phyloP scores from a whole-genome alignment of 2,113 vertebrate species.

The Psittacula cyanocephala region DNA sequence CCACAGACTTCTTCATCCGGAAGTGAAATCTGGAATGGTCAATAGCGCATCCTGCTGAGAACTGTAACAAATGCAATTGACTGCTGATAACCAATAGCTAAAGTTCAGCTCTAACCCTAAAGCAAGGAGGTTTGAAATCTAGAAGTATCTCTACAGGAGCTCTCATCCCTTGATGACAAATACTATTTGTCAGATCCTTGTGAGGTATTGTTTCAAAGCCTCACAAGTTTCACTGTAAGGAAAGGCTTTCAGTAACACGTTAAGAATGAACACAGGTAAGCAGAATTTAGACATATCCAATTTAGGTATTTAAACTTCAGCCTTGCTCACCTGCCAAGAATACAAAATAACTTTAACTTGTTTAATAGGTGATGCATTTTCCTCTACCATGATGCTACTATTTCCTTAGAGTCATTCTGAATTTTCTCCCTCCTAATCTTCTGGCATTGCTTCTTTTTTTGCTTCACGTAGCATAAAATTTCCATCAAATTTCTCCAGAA shows the following conservation, averaged over 20 bases:
- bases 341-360: not conserved
- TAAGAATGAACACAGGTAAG: not conserved
- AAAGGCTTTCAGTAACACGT: not conserved
- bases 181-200: not conserved
- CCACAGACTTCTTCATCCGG: not conserved
- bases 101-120: not conserved
- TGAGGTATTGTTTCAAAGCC: not conserved
- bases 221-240: not conserved
- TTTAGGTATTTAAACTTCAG: not conserved
- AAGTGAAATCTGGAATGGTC: not conserved
- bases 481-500: not conserved
- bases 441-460: fast-evolving
- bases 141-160: not conserved
- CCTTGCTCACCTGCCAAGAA: not conserved
- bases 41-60: not conserved
- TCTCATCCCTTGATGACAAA: not conserved
- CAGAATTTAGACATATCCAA: not conserved
- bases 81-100: not conserved
- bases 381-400: not conserved
- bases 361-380: not conserved
- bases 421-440: not conserved
- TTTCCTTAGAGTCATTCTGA: not conserved
- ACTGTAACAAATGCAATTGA: not conserved
- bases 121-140: not conserved
- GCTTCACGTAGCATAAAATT: fast-evolving